Conservation (phyloP, 2,888 invertebrate species). For the Diarsia dahlii region DNA sequence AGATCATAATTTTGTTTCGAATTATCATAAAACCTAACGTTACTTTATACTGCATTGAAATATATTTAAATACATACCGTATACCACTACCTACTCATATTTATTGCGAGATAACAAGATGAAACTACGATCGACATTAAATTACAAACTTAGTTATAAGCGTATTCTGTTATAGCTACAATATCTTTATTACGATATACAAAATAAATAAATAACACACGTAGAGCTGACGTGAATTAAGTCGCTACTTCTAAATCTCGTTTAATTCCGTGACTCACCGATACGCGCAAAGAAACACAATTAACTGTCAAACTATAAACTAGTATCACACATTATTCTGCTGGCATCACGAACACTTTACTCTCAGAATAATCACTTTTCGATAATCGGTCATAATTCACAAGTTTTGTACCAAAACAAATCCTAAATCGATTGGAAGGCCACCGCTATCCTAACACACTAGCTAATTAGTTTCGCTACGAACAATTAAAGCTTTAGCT, state of each 20-base stretch:
- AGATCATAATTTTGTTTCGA: conserved; percentile 74
- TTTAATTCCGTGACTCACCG: conserved; percentile 63
- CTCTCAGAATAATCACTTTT: conserved; percentile 67
- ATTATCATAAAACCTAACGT: conserved; percentile 66
- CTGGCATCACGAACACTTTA: conserved; percentile 66
- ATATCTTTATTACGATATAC: conserved; percentile 64
- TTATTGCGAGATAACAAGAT: conserved; percentile 63
- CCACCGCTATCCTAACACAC: conserved; percentile 74
- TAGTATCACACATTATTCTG: conserved; percentile 87
- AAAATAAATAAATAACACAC: conserved; percentile 72
- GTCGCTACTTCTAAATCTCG: conserved; percentile 60
- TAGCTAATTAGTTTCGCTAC: conserved; percentile 78
- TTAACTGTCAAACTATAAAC: conserved; percentile 75
- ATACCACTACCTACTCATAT: conserved; percentile 61
- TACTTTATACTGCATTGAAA: conserved; percentile 55
- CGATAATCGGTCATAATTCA: conserved; percentile 65
- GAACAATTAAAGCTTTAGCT: conserved; percentile 87
- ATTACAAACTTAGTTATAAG: conserved; percentile 75
- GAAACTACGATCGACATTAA: conserved; percentile 64
- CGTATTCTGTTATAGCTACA: conserved; percentile 78
- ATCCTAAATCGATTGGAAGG: conserved; percentile 73
- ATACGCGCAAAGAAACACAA: conserved; percentile 63
- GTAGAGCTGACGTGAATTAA: conserved; percentile 59
- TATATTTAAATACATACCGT: conserved; percentile 62
- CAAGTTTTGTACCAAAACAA: conserved; percentile 70